Evolutionary conservation across 1,140 invertebrate species (phyloP), one percentile per base, ranked within the genome.

Genomic region (Prorops nasuta): DNA sequence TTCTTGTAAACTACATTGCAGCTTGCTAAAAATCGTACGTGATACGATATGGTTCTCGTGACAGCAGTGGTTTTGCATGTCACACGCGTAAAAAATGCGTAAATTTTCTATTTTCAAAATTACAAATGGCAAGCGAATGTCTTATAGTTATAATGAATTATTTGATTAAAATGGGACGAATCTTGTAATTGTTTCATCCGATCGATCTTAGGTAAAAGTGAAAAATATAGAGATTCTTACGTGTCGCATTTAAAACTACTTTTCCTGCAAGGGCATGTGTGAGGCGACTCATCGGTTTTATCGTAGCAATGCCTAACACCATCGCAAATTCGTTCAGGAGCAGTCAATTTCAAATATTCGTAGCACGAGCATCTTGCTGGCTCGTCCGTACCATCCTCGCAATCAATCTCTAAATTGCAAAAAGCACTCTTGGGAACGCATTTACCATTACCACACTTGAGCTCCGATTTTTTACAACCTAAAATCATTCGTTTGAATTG

Each of bases 261-360:
- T 1, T 68, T 67, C 12, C 74, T 81, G 66, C 88, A 89, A 14
- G 76, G 71, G 58, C 89, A 91, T 3, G 79, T 70, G 22, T 74
- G 65, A 0, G 81, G 81, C 48, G 82, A 80, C 71, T 94, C 92
- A 67, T 94, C 92, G 20, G 80, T 84, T 60, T 87, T 86, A 65
- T 94, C 91, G 35, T 79, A 76, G 64, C 92, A 95, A 66, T 94
- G 84, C 18, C 86, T 74, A 3, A 85, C 77, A 7, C 89, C 88
- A 70, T 94, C 88, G 67, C 92, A 94, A 20, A 92, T 72, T 45
- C 81, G 81, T 3, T 79, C 72, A 7, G 86, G 84, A 52, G 79
- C 69, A 0, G 85, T 84, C 10, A 86, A 72, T 44, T 80, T 80
- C 43, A 92, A 64, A 64, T 88, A 91, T 22, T 80, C 76, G 2